Percentiles rank a stretch among this genome's conserved stretches.
phyloP scores from a whole-genome alignment of 2,888 invertebrate species.

The Leptopterna dolabrata region DNA sequence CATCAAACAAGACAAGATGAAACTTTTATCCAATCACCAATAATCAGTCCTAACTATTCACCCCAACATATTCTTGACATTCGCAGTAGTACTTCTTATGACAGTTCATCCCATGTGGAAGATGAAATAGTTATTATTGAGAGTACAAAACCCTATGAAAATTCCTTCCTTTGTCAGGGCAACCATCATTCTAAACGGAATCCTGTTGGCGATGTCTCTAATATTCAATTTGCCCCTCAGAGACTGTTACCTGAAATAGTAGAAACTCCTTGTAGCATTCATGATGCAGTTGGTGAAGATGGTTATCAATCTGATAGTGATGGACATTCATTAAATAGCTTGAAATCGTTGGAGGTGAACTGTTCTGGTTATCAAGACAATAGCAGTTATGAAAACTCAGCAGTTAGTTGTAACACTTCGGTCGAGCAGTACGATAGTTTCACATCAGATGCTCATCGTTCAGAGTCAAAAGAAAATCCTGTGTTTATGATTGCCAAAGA shows the following conservation, averaged over 20 bases:
- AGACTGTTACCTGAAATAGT: not conserved
- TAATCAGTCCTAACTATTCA: not conserved
- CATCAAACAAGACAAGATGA: not conserved
- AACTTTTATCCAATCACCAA: not conserved
- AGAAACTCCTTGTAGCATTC: not conserved
- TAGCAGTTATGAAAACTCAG: not conserved
- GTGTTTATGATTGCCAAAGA: slow-evolving; percentile 70
- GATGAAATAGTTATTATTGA: not conserved
- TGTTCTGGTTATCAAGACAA: not conserved
- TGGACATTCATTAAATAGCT: slow-evolving; percentile 20
- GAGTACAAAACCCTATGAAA: not conserved
- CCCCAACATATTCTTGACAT: not conserved
- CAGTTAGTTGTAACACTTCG: not conserved
- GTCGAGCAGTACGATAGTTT: not conserved
- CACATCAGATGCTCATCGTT: not conserved
- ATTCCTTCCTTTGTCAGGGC: not conserved
- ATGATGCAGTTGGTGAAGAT: not conserved
- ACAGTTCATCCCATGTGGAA: not conserved
- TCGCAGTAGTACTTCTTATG: not conserved
- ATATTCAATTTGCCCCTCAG: not conserved
- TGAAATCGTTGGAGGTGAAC: not conserved
- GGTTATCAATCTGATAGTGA: slow-evolving; percentile 12
- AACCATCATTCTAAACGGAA: not conserved
- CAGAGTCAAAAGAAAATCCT: slow-evolving; percentile 25
- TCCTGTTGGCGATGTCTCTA: not conserved